Percentiles rank a stretch among this genome's conserved stretches.
phyloP scores from a whole-genome alignment of 2,888 invertebrate genomes.

The Limnephilus rhombicus region DNA sequence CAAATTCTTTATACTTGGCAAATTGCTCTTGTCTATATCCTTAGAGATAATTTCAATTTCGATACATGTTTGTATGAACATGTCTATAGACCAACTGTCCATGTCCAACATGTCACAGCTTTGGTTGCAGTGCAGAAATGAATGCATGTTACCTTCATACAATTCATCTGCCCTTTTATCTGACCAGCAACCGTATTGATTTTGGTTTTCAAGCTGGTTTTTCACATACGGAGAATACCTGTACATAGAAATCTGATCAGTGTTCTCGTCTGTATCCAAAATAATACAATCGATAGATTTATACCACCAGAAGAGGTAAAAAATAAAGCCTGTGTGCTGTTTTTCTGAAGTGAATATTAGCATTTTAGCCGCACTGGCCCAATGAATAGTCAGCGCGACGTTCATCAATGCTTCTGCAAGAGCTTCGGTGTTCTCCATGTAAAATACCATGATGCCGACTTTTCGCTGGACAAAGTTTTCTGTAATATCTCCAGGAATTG shows the following conservation, averaged over 20 bases:
- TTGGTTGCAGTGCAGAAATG: conserved; percentile 52
- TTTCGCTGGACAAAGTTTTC: conserved; percentile 59
- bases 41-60: conserved; percentile 38
- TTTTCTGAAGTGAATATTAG: conserved; percentile 36
- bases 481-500: conserved; percentile 22
- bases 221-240: conserved; percentile 53
- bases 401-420: conserved; percentile 49
- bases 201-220: conserved; percentile 16
- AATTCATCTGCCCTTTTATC: conserved; percentile 51
- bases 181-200: conserved; percentile 62
- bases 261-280: conserved; percentile 42
- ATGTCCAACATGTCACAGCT: conserved; percentile 43
- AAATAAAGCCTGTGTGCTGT: conserved; percentile 33
- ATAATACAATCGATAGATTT: conserved; percentile 43
- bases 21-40: conserved; percentile 9
- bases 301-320: conserved; percentile 63
- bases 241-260: conserved; percentile 25
- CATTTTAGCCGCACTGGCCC: conserved; percentile 53
- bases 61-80: conserved; percentile 55
- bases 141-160: conserved; percentile 53
- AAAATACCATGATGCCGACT: conserved; percentile 54
- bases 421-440: conserved; percentile 10
- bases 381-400: conserved; percentile 53
- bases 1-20: conserved; percentile 68
- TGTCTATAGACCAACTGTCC: conserved; percentile 16